phyloP scores from a whole-genome alignment of 1,140 invertebrate genomes.

The Drosophila takahashii region DNA sequence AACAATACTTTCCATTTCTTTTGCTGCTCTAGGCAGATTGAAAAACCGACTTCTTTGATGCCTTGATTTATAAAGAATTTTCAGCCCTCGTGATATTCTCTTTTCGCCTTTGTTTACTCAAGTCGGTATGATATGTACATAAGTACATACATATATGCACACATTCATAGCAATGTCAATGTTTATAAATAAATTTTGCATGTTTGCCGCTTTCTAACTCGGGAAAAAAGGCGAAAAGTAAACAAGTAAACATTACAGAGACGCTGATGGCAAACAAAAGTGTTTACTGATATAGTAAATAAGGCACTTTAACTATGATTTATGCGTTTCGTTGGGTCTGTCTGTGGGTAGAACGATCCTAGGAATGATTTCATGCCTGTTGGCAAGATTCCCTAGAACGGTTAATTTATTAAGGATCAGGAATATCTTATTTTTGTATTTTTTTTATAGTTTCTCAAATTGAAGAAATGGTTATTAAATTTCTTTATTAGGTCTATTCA shows the following conservation, averaged over 20 bases:
- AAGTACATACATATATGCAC: not conserved
- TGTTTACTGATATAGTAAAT: constrained; percentile 60
- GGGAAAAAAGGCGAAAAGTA: constrained; percentile 51
- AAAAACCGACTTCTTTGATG: constrained; percentile 48
- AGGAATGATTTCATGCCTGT: constrained; percentile 11
- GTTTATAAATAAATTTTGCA: constrained; percentile 59
- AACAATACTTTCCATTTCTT: constrained; percentile 35
- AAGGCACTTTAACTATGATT: constrained; percentile 39
- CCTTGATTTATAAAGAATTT: constrained; percentile 46
- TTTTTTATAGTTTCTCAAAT: too few relatives aligned
- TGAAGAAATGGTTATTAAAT: not conserved
- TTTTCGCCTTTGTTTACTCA: constrained; percentile 31
- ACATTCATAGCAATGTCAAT: constrained; percentile 54
- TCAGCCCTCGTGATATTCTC: constrained; percentile 27
- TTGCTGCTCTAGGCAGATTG: constrained; percentile 33
- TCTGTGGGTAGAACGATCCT: not conserved
- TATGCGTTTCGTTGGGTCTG: not conserved
- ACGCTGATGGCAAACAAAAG: constrained; percentile 48
- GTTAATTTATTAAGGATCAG: not conserved
- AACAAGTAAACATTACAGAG: constrained; percentile 44
- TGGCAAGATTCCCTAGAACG: not conserved
- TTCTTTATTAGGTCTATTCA: not conserved
- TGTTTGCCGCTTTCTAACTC: constrained; percentile 44
- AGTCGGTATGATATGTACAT: constrained; percentile 1
- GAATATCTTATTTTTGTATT: too few relatives aligned